Evolutionary conservation across 2,113 vertebrate species (phyloP).

Genomic region (Scomber colias): DNA sequence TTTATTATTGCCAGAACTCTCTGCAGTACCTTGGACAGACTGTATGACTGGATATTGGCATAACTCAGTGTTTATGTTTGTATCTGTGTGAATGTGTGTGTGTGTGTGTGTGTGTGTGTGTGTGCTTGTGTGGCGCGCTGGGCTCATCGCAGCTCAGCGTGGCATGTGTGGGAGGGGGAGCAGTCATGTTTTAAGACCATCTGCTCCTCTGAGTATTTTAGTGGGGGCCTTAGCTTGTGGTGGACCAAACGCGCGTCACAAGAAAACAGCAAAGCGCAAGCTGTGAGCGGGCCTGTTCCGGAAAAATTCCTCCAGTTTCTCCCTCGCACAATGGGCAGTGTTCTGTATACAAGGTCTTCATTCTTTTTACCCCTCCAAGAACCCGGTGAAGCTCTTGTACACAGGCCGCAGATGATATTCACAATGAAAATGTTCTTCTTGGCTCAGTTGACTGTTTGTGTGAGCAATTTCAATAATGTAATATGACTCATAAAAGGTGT

Average conservation of each 20-base stretch:
- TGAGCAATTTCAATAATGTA: constrained; percentile 42
- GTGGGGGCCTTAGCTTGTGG: constrained; percentile 75
- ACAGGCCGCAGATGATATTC: constrained; percentile 49
- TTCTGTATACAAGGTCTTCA: constrained; percentile 70
- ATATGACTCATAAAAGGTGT: constrained; percentile 67
- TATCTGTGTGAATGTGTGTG: constrained; percentile 28
- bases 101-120: constrained; percentile 37
- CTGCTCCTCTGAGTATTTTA: constrained; percentile 83
- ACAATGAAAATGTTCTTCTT: constrained; percentile 74
- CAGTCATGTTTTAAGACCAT: constrained; percentile 83
- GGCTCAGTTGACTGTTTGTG: constrained; percentile 49
- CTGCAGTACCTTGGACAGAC: constrained; percentile 60
- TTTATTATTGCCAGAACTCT: constrained; percentile 38
- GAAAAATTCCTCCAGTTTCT: constrained; percentile 73
- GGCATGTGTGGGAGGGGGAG: constrained; percentile 71
- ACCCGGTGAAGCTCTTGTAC: constrained; percentile 35
- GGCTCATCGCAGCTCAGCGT: constrained; percentile 59
- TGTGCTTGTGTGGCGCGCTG: constrained; percentile 15
- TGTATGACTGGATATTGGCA: constrained; percentile 69
- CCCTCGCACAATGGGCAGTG: constrained; percentile 71
- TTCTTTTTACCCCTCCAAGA: constrained; percentile 55
- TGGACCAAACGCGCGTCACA: constrained; percentile 68
- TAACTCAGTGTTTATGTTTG: constrained; percentile 61
- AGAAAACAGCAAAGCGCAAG: constrained; percentile 78
- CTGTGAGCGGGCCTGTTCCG: constrained; percentile 82